Percentiles rank a stretch among this genome's conserved stretches.
Conservation (phyloP, 2,888 invertebrate species). For the Folsomia candida region DNA sequence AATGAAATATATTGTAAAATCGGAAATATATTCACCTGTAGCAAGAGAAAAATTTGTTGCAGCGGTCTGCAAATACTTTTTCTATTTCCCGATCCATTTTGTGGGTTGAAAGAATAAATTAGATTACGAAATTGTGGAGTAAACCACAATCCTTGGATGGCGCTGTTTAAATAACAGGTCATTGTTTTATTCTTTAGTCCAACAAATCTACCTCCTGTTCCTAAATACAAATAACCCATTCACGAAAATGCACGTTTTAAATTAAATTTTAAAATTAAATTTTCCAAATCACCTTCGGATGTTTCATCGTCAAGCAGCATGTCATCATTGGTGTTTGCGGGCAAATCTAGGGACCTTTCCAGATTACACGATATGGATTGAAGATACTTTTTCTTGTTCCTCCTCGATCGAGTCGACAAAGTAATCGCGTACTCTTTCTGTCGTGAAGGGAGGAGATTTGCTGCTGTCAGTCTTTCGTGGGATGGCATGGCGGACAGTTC, state of each 20-base stretch:
- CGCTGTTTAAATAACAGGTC: constrained; percentile 87
- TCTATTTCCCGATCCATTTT: constrained; percentile 65
- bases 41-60: constrained; percentile 77
- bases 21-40: constrained; percentile 62
- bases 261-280: no score
- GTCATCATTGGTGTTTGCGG: background rate
- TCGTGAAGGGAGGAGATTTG: constrained; percentile 30
- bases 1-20: background rate
- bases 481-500: constrained; percentile 32
- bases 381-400: background rate
- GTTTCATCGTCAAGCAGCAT: no score
- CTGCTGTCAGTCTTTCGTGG: constrained; percentile 25
- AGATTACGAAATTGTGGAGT: constrained; percentile 89
- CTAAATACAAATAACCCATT: no score
- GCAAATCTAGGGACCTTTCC: background rate
- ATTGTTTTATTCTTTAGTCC: constrained; percentile 86
- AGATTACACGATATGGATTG: background rate
- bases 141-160: constrained; percentile 84
- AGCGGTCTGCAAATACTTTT: constrained; percentile 82
- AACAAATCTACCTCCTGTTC: constrained; percentile 56
- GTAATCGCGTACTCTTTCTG: constrained; percentile 35
- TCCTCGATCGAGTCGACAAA: background rate
- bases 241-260: no score
- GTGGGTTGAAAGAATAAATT: constrained; percentile 71
- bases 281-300: background rate